These are phyloP conservation scores for Synergus laeviventris DNA, from an alignment of 2,888 invertebrate genomes.

Conservation along the genomic window DNA sequence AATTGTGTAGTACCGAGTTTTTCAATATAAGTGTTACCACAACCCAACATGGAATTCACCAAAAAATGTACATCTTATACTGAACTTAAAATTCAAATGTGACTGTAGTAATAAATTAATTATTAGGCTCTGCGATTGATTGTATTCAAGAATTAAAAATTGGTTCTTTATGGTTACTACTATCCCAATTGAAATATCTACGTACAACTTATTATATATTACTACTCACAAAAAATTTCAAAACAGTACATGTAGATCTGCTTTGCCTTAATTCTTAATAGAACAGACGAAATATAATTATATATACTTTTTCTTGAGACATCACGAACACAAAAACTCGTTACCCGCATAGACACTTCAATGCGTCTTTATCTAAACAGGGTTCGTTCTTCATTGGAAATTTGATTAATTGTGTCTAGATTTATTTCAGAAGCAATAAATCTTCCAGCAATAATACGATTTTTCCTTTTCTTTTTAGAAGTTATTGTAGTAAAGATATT, in stretches of 20 bases:
- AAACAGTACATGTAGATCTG: background rate
- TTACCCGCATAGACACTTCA: background rate
- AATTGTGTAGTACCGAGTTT: background rate
- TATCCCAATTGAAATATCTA: background rate
- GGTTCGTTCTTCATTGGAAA: background rate
- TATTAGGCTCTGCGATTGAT: background rate
- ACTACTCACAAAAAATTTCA: background rate
- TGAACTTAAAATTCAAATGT: background rate
- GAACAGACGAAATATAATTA: background rate
- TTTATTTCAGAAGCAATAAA: background rate
- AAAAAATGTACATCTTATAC: background rate
- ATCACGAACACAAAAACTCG: slow-evolving; percentile 1
- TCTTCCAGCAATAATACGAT: background rate
- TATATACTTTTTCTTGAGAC: background rate
- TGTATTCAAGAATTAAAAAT: background rate
- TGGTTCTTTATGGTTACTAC: background rate
- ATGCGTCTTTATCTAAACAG: slow-evolving; percentile 31
- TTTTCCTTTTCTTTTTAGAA: background rate
- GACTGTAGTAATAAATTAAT: background rate
- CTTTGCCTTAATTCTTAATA: background rate
- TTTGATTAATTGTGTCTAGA: background rate
- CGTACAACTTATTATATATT: background rate
- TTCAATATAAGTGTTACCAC: background rate
- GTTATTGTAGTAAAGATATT: background rate
- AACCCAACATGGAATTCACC: background rate